Percentiles rank a stretch among this genome's conserved stretches.
Conservation (phyloP, 1,140 invertebrate species). For the Sinella curviseta region DNA sequence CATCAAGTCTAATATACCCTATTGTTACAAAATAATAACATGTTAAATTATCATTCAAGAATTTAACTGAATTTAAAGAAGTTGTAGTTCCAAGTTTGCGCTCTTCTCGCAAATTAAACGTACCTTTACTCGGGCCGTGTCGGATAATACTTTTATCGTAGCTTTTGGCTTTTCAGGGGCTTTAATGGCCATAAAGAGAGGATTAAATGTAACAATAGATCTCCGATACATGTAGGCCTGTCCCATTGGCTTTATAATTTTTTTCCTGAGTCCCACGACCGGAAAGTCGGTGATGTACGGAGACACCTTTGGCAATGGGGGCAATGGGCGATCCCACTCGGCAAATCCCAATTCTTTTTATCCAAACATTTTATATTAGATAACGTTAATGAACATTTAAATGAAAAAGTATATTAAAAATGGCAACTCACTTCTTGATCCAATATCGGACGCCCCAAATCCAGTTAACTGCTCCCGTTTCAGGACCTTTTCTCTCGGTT, state of each 20-base stretch:
- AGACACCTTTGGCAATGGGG: conserved; percentile 36
- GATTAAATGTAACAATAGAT: conserved; percentile 12
- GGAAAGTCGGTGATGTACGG: conserved; percentile 35
- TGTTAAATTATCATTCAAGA: not conserved
- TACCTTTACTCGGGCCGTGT: conserved; percentile 31
- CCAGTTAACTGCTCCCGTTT: not conserved
- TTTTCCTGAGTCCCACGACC: conserved; percentile 32
- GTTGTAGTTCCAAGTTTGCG: not conserved
- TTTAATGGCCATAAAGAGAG: conserved; percentile 32
- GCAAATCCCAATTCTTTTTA: conserved; percentile 31
- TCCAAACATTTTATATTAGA: too few relatives aligned
- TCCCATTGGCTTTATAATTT: conserved; percentile 20
- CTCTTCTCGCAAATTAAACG: not conserved
- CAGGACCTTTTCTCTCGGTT: not conserved
- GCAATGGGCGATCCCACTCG: conserved; percentile 38
- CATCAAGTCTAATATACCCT: conserved; percentile 38
- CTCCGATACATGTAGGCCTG: conserved; percentile 10
- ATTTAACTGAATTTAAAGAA: not conserved
- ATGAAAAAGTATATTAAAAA: not conserved
- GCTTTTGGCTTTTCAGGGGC: conserved; percentile 5
- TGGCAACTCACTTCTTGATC: conserved; percentile 30
- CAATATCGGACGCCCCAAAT: conserved; percentile 32
- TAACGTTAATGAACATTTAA: too few relatives aligned
- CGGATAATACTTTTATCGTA: conserved; percentile 33
- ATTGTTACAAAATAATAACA: not conserved